Evolutionary conservation across 53 echinoderm and acorn worm genomes (phyloP), one percentile per base, ranked within the genome.

Genomic region (Arbacia lixula): DNA sequence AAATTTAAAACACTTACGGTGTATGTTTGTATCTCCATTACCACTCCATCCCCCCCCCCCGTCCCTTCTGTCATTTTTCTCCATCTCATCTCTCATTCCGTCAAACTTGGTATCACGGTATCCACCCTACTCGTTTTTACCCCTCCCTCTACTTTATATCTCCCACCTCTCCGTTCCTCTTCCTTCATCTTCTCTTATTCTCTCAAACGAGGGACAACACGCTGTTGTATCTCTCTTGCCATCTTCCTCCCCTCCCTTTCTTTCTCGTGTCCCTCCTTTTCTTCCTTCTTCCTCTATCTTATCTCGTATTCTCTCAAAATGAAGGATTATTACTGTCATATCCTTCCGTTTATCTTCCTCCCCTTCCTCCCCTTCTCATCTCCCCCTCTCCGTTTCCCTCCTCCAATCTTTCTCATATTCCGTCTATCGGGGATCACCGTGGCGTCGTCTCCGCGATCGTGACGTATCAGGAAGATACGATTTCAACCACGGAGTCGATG

Each of bases 381-480:
- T 49, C 6, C 37, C 21, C n/a, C 20, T 67, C 54, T n/a, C 49
- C 31, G 12, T 64, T 41, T 21, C 60, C 21, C 73, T 25, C 49
- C 26, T 29, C 4, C 73, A 21, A 8, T 43, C 17, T 34, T 28
- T 58, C 60, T 60, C 79, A 8, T 43, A 5, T 34, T 28, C 33
- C 60, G 31, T 60, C 42, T 21, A 26, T 21, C 12, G 55, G 26
- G 53, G 72, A 72, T 72, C 72, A 49, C 43, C 51, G 72, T 72
- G 72, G 72, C 72, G 72, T 72, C 72, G 72, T 11, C 72, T 42
- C 43, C 43, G 29, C 72, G 5, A 72, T 10, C 67, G 39, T 49
- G 72, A 49, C 72, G 72, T 72, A 42, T 72, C 72, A 42, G 41
- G 41, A 43, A 49, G 72, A 42, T 72, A 43, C 72, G 72, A 72